Base-by-base conservation (phyloP, 2,888 invertebrate species). In the Geotrupes spiniger region DNA sequence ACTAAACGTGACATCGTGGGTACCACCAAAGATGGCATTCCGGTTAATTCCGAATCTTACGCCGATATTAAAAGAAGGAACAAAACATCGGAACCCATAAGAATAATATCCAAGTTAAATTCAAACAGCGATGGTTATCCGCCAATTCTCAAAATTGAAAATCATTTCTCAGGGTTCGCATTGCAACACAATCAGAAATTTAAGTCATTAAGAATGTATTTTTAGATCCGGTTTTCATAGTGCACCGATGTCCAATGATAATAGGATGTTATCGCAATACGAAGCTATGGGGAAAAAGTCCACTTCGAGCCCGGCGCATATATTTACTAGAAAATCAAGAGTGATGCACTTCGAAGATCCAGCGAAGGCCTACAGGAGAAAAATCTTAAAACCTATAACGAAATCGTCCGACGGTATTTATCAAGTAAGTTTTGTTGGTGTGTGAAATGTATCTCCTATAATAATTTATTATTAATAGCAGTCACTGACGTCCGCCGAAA, bases 21-120 rank as follows among this genome's bases (percentile, higher is more conserved):
- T 6, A 56, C 63, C 11, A 66, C 66, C 8, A 31, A 57, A 4
- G 68, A 68, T 60, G 74, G 74, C 29, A 60, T 74, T 45, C 61
- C 67, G n/a, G 62, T 71, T 33, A 65, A 69, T 47, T 61, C 65
- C 43, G 73, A 69, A 52, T 68, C 72, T 11, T 71, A 71, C 49
- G 65, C 65, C 1, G 60, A 64, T 17, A 57, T 49, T 11, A 62
- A 59, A 52, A 49, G 54, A 9, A 60, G 49, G 36, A 63, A 60
- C 44, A 48, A 52, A 33, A 63, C 58, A n/a, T 14, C 25, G 40
- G 21, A 10, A 27, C 10, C n/a, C 6, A 2, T 25, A 14, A 29
- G 31, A 8, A 12, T 26, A 27, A 27, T 8, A 8, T 8, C 33
- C 1, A 12, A 15, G 2, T 36, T 14, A 42, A 42, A 33, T n/a